Conservation (phyloP, 2,888 invertebrate species). For the Euclidia mi region DNA sequence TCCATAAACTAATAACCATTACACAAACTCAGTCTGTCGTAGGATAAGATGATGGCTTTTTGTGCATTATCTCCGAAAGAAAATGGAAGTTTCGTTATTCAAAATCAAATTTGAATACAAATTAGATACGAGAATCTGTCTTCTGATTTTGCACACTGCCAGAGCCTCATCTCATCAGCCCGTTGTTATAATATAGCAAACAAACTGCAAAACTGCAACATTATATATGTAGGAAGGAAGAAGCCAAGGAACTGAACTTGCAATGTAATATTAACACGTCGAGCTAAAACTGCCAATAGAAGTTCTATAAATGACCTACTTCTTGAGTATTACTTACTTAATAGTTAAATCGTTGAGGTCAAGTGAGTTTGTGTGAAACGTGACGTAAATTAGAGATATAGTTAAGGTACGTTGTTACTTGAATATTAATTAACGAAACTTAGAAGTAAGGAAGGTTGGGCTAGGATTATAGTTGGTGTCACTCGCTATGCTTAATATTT, state of each 20-base stretch:
- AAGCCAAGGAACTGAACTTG: neutral
- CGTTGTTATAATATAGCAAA: too few relatives aligned
- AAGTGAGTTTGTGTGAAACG: slow-evolving; percentile 47
- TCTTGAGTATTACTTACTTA: slow-evolving; percentile 36
- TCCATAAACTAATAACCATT: too few relatives aligned
- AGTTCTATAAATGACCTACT: slow-evolving; percentile 27
- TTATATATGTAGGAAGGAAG: neutral
- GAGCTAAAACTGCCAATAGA: slow-evolving; percentile 33
- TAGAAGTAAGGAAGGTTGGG: slow-evolving; percentile 26
- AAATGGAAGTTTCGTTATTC: too few relatives aligned
- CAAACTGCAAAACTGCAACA: too few relatives aligned
- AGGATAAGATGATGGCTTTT: too few relatives aligned
- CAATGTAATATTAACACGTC: neutral
- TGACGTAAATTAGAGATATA: slow-evolving; percentile 56
- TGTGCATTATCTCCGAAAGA: too few relatives aligned
- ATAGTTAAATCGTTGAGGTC: slow-evolving; percentile 45
- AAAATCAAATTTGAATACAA: too few relatives aligned
- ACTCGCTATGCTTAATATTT: slow-evolving; percentile 31
- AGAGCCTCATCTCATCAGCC: too few relatives aligned
- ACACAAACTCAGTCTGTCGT: too few relatives aligned
- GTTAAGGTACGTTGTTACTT: slow-evolving; percentile 38
- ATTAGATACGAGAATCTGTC: too few relatives aligned
- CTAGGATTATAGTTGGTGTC: slow-evolving; percentile 30
- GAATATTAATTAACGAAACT: slow-evolving; percentile 51
- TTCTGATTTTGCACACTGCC: too few relatives aligned